Conservation (phyloP, 2,888 invertebrate species). For the Apodemia duryi region DNA sequence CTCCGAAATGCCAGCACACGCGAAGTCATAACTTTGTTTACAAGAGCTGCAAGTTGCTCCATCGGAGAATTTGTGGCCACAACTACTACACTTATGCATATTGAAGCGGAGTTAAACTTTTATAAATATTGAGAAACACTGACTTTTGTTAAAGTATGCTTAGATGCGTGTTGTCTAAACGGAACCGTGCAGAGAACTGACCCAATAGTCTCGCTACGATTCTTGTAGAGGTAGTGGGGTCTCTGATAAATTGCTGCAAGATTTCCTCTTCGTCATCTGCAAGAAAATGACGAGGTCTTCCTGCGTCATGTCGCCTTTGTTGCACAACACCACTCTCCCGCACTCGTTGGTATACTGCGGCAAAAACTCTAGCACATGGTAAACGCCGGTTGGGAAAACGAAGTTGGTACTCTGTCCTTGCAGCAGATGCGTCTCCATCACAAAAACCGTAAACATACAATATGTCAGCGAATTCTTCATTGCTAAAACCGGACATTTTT, state of each 20-base stretch:
- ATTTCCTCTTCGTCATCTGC: constrained; percentile 13
- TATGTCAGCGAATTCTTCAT: constrained; percentile 15
- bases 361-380: constrained; percentile 16
- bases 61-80: neutral
- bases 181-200: neutral
- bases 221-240: constrained; percentile 1
- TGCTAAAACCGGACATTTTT: constrained; percentile 11
- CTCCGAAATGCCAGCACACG: neutral
- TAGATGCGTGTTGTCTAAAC: neutral
- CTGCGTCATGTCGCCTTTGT: constrained; percentile 5
- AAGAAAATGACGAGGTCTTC: constrained; percentile 11
- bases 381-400: constrained; percentile 10
- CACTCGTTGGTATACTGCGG: neutral
- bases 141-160: neutral
- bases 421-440: constrained; percentile 13
- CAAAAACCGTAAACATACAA: constrained; percentile 12
- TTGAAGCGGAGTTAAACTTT: neutral
- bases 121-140: neutral
- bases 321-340: no score
- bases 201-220: no score
- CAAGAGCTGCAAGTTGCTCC: neutral
- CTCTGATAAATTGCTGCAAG: constrained; percentile 7
- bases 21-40: neutral
- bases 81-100: neutral
- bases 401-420: constrained; percentile 15